phyloP scores from a whole-genome alignment of 2,888 invertebrate species.

The Bembecia ichneumoniformis region DNA sequence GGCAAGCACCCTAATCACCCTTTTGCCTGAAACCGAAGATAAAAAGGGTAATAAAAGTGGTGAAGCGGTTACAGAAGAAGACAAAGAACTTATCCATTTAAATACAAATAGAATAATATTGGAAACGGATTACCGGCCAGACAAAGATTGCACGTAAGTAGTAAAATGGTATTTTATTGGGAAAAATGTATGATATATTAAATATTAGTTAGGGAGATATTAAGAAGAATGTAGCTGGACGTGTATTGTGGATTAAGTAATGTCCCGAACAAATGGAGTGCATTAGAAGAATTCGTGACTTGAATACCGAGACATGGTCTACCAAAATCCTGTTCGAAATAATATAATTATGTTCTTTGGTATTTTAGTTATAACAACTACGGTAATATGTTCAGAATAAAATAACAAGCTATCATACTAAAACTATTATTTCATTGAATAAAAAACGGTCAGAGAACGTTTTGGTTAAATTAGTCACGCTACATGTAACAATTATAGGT shows the following conservation, averaged over 20 bases:
- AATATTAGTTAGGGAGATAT: background rate
- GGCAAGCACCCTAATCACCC: no score
- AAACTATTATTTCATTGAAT: no score
- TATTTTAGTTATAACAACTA: no score
- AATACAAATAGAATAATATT: conserved; percentile 1
- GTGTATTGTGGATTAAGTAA: conserved; percentile 4
- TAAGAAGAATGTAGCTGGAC: background rate
- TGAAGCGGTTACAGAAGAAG: conserved; percentile 3
- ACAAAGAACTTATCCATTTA: conserved; percentile 6
- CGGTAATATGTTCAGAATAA: no score
- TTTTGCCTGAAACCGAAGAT: conserved; percentile 35
- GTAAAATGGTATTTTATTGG: background rate
- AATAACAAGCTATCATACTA: no score
- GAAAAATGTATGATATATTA: background rate
- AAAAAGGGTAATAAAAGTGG: conserved; percentile 18
- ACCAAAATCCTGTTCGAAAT: no score
- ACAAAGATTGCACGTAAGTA: background rate
- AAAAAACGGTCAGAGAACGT: no score
- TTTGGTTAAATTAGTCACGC: no score
- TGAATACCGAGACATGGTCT: background rate
- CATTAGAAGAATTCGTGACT: conserved; percentile 5
- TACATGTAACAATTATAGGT: no score
- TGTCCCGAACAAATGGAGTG: conserved; percentile 6
- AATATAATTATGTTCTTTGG: no score
- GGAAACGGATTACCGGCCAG: background rate